A percentile compares a stretch with the other conserved stretches of the same genome.
Evolutionary conservation across 2,888 invertebrate species (phyloP).

Genomic region (Helicoverpa assulta): DNA sequence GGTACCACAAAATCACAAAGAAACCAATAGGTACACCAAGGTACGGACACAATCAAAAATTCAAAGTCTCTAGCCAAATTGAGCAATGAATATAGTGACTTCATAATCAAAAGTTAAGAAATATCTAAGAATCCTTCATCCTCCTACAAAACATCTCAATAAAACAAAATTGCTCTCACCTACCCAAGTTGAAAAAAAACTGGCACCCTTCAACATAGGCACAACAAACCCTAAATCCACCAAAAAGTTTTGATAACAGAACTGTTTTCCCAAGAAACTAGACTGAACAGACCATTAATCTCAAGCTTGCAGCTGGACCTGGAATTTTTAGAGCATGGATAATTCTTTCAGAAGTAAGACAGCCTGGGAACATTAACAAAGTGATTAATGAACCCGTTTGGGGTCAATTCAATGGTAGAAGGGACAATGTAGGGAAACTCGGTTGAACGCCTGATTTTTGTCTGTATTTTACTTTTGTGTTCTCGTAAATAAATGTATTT

Average conservation of each 20-base stretch:
- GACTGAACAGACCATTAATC: slow-evolving; percentile 27
- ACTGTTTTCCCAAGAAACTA: slow-evolving; percentile 6
- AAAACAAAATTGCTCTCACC: too few species aligned
- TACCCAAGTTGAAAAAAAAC: too few species aligned
- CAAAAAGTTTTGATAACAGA: background rate
- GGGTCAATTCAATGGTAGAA: slow-evolving; percentile 47
- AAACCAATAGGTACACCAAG: background rate
- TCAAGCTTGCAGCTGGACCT: slow-evolving; percentile 19
- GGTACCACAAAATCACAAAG: too few species aligned
- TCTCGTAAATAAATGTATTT: too few species aligned
- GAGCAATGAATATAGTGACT: too few species aligned
- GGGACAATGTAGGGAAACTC: slow-evolving; percentile 32
- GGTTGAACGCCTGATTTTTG: slow-evolving; percentile 41
- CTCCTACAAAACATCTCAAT: too few species aligned
- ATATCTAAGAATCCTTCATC: too few species aligned
- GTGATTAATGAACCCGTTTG: slow-evolving; percentile 60
- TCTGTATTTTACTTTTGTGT: too few species aligned
- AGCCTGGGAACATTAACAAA: slow-evolving; percentile 33
- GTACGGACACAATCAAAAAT: background rate
- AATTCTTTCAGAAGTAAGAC: slow-evolving; percentile 45
- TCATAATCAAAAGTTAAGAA: too few species aligned
- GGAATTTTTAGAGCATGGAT: slow-evolving; percentile 35
- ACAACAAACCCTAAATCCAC: background rate
- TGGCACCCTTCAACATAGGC: background rate
- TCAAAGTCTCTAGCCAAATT: too few species aligned